Conservation (phyloP, 2,888 invertebrate species). For the Chaetogeoica ovagalla region DNA sequence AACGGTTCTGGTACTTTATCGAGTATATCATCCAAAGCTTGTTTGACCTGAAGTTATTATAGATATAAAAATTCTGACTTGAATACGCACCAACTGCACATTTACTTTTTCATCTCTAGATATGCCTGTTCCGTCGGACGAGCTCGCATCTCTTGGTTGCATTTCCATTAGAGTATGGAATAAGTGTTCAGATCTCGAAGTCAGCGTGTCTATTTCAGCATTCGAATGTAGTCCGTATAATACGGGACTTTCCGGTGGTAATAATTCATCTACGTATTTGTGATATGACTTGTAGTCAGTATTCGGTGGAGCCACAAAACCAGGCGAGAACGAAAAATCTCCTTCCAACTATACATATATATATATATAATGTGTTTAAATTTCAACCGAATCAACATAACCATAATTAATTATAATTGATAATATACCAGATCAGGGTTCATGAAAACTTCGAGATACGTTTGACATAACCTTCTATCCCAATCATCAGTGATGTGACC, state of each 20-base stretch:
- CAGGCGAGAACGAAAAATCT: conserved; percentile 77
- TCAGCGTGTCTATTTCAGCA: conserved; percentile 91
- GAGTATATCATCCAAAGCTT: conserved; percentile 78
- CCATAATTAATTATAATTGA: not conserved
- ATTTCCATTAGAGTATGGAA: conserved; percentile 85
- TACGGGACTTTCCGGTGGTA: conserved; percentile 86
- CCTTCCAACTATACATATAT: conserved; percentile 72
- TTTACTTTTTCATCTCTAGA: conserved; percentile 80
- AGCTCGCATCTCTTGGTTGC: conserved; percentile 82
- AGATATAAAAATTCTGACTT: not conserved
- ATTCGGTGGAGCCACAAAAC: conserved; percentile 85
- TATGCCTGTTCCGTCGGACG: conserved; percentile 69
- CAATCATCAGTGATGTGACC: conserved; percentile 97
- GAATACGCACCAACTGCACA: not conserved
- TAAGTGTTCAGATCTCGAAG: conserved; percentile 80
- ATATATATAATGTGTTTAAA: conserved; percentile 32
- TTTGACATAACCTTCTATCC: conserved; percentile 85
- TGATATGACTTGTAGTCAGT: conserved; percentile 87
- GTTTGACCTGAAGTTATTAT: conserved; percentile 65
- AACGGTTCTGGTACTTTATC: conserved; percentile 90
- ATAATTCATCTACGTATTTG: conserved; percentile 79
- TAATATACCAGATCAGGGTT: conserved; percentile 70
- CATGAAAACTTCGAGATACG: conserved; percentile 85
- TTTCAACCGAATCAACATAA: too few relatives aligned
- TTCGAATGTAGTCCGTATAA: conserved; percentile 94